Evolutionary conservation across 2,113 vertebrate species (phyloP).

Genomic region (Pitta sordida): DNA sequence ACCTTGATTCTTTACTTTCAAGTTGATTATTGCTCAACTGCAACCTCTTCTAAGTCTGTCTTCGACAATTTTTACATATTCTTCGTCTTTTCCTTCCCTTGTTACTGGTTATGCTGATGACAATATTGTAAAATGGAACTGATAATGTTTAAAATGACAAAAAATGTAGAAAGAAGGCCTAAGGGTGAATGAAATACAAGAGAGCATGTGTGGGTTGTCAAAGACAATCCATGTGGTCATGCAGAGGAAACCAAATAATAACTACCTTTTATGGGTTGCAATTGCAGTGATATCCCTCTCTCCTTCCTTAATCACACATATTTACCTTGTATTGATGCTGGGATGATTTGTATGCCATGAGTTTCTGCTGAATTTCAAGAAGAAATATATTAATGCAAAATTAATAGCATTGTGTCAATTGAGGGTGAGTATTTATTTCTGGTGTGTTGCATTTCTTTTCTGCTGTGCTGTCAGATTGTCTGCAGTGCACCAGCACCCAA

Average conservation of each 20-base stretch:
- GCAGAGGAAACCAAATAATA: not conserved
- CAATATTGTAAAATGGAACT: not conserved
- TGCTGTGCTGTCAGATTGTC: slow-evolving; percentile 55
- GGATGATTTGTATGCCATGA: slow-evolving; percentile 18
- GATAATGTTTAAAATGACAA: not conserved
- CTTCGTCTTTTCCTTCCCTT: not conserved
- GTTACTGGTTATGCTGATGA: not conserved
- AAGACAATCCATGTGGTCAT: not conserved
- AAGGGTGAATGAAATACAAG: not conserved
- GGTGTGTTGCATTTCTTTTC: slow-evolving; percentile 48
- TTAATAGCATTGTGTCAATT: slow-evolving; percentile 39
- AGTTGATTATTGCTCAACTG: not conserved
- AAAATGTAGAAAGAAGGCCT: not conserved
- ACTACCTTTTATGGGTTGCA: not conserved
- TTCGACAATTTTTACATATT: not conserved
- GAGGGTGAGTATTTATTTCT: slow-evolving; percentile 58
- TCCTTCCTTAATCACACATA: slow-evolving; percentile 21
- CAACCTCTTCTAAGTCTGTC: not conserved
- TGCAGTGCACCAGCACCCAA: slow-evolving; percentile 30
- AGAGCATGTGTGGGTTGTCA: not conserved
- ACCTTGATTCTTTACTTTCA: not conserved
- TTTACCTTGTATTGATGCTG: slow-evolving; percentile 47
- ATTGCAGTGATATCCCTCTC: not conserved
- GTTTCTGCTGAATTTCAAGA: slow-evolving; percentile 55
- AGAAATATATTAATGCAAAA: slow-evolving; percentile 56